These are phyloP conservation scores for Galaxea fascicularis DNA, from an alignment of 92 coral and sea anemone species.

Conservation along the genomic window DNA sequence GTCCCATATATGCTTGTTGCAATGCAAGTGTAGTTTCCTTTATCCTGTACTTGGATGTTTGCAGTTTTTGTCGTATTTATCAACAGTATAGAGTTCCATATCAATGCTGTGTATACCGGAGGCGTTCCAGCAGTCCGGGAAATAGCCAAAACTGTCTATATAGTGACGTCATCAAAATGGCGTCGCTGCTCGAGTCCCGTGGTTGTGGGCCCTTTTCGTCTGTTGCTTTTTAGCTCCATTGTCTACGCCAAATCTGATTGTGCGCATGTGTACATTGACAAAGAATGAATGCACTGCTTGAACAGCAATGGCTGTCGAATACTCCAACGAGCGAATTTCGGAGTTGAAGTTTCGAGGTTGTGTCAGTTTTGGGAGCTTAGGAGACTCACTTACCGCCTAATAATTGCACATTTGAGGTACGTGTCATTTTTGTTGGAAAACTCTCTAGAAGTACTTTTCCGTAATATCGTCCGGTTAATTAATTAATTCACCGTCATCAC, in stretches of 20 bases:
- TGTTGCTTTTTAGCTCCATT: slow-evolving; percentile 18
- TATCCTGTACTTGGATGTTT: not conserved
- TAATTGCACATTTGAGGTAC: too few species aligned
- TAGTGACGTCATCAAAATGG: slow-evolving; percentile 26
- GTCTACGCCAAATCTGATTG: slow-evolving; percentile 22
- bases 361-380: too few species aligned
- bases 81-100: not conserved
- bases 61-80: not conserved
- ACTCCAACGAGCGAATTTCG: too few species aligned
- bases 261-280: slow-evolving; percentile 19
- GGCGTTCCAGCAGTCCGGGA: not conserved
- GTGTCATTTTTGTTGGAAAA: too few species aligned
- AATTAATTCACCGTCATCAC: too few species aligned
- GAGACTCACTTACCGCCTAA: too few species aligned
- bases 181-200: slow-evolving; percentile 19
- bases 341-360: too few species aligned
- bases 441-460: too few species aligned
- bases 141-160: slow-evolving; percentile 27
- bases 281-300: slow-evolving; percentile 22
- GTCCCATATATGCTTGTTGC: not conserved
- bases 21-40: too few species aligned
- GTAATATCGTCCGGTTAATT: too few species aligned
- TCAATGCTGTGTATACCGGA: not conserved
- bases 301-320: slow-evolving; percentile 10
- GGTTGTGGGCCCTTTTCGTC: slow-evolving; percentile 22